Percentiles rank a stretch among this genome's conserved stretches.
phyloP scores from a whole-genome alignment of 1,140 invertebrate genomes.

The Drosophila lacteicornis region DNA sequence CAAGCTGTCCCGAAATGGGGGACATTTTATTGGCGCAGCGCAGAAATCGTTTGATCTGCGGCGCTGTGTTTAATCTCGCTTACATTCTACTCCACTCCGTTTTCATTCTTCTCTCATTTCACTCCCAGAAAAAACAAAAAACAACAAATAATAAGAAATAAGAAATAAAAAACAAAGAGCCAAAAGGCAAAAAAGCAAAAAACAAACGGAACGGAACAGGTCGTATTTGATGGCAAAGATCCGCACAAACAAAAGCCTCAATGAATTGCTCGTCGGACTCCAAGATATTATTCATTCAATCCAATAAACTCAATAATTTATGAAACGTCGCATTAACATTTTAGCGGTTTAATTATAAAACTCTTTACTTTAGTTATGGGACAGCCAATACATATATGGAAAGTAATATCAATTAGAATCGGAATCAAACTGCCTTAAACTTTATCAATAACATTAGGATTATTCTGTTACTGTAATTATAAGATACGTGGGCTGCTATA shows the following conservation, averaged over 20 bases:
- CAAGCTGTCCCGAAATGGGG: constrained; percentile 59
- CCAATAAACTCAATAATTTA: constrained; percentile 44
- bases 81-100: constrained; percentile 44
- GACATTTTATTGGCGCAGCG: constrained; percentile 80
- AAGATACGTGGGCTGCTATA: no score
- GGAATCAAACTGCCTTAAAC: no score
- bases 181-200: constrained; percentile 17
- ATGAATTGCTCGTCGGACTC: constrained; percentile 33
- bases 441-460: no score
- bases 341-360: constrained; percentile 28
- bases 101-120: constrained; percentile 44
- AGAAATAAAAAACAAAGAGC: constrained; percentile 9
- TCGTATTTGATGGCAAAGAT: constrained; percentile 28
- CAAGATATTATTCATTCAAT: constrained; percentile 38
- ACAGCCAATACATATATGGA: constrained; percentile 2
- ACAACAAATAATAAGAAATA: constrained; percentile 11
- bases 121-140: constrained; percentile 25
- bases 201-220: constrained; percentile 38
- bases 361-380: constrained; percentile 22
- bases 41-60: constrained; percentile 79
- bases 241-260: constrained; percentile 31
- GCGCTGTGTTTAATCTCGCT: constrained; percentile 43
- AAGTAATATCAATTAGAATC: constrained; percentile 1
- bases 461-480: no score
- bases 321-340: constrained; percentile 38